Evolutionary conservation across 2,888 invertebrate species (phyloP).

Genomic region (Hypsopygia costalis): DNA sequence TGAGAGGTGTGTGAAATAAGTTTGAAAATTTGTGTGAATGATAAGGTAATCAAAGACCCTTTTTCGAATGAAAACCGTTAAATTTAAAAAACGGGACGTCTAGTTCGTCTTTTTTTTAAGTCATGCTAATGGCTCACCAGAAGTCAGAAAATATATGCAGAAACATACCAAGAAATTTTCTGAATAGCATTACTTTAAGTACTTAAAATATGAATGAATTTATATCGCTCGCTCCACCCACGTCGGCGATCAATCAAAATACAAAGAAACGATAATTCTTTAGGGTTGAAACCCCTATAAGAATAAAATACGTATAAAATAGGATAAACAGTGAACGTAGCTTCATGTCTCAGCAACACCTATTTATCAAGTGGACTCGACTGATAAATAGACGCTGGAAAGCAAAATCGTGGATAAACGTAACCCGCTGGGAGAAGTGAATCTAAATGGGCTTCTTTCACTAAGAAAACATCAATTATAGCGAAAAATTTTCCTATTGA

Average conservation of each 20-base stretch:
- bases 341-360: slow-evolving; percentile 3
- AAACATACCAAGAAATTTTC: too few relatives aligned
- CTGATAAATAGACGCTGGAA: slow-evolving; percentile 7
- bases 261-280: slow-evolving; percentile 1
- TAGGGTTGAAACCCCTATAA: slow-evolving; percentile 2
- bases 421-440: slow-evolving; percentile 9
- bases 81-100: too few relatives aligned
- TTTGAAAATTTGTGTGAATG: too few relatives aligned
- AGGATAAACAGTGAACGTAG: slow-evolving; percentile 3
- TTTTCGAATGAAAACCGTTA: too few relatives aligned
- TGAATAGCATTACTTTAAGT: too few relatives aligned
- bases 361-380: slow-evolving; percentile 9
- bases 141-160: too few relatives aligned
- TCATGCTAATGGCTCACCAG: too few relatives aligned
- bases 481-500: slow-evolving; percentile 5
- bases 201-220: too few relatives aligned
- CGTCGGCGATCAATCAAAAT: slow-evolving; percentile 7
- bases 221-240: background rate
- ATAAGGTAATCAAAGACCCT: too few relatives aligned
- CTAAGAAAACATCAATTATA: slow-evolving; percentile 9
- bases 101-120: too few relatives aligned
- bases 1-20: too few relatives aligned
- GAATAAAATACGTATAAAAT: background rate
- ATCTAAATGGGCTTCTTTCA: slow-evolving; percentile 9
- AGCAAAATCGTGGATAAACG: slow-evolving; percentile 9